Conservation (phyloP, 2,113 vertebrate genomes). For the Syrrhaptes paradoxus region DNA sequence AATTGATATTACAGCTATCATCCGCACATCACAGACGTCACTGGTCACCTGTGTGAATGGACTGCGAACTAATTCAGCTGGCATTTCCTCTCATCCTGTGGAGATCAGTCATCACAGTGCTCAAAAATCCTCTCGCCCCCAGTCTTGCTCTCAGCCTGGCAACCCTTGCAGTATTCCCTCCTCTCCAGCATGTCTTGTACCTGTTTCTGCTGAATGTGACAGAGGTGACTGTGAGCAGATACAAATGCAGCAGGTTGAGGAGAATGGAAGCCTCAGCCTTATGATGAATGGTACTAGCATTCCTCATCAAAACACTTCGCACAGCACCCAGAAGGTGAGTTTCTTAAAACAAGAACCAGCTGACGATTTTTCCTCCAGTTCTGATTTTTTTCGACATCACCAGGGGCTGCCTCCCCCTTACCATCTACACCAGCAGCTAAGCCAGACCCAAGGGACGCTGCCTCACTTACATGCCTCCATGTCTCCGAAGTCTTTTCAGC, state of each 20-base stretch:
- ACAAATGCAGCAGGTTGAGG: constrained; percentile 77
- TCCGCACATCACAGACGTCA: constrained; percentile 89
- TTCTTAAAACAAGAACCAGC: constrained; percentile 92
- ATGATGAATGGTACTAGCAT: constrained; percentile 64
- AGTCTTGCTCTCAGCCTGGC: constrained; percentile 76
- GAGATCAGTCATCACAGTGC: constrained; percentile 74
- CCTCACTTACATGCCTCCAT: constrained; percentile 74
- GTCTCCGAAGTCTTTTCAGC: constrained; percentile 76
- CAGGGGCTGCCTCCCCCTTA: constrained; percentile 90
- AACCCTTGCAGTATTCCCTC: constrained; percentile 83
- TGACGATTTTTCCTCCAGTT: constrained; percentile 86
- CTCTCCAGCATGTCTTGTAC: constrained; percentile 83
- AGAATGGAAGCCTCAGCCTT: constrained; percentile 70
- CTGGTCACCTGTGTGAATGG: constrained; percentile 88
- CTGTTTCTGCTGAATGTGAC: constrained; percentile 78
- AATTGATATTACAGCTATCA: constrained; percentile 85
- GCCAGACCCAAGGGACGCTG: constrained; percentile 71
- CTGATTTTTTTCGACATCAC: constrained; percentile 82
- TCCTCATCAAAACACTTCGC: constrained; percentile 70
- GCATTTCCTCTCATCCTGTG: constrained; percentile 73
- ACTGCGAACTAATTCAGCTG: constrained; percentile 78
- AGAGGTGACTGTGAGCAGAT: constrained; percentile 79
- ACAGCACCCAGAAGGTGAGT: constrained; percentile 76
- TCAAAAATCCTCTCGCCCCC: constrained; percentile 74
- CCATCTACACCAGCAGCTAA: constrained; percentile 85